Base-by-base conservation (phyloP, 2,797 vertebrate genomes). In the Artibeus lituratus region DNA sequence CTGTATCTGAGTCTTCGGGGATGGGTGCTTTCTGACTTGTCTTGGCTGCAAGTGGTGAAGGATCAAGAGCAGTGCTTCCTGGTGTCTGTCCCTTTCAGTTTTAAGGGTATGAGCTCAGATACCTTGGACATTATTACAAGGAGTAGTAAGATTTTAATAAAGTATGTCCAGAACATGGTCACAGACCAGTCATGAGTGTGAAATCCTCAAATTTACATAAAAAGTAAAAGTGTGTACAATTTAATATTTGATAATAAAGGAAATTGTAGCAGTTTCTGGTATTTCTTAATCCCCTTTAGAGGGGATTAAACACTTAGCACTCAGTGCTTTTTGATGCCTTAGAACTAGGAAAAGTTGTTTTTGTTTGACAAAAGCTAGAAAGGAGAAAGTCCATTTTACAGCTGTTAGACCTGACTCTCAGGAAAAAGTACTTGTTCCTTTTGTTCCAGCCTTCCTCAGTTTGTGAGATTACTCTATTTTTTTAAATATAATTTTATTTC, bases 401-500 rank as follows among this genome's bases (percentile, higher is more conserved):
- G 96, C 91, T 96, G 49, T 92, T 95, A 91, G 55, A 78, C 51
- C 90, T 91, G 96, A 87, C 77, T 96, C 95, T 98, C 97, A 97
- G 97, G 97, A 97, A 95, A 96, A 94, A 96, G 57, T 86, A 80
- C 87, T 85, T 95, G 91, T 94, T 97, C 96, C 94, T 93, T 96
- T 90, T 94, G 91, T 95, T 96, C 95, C 96, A 85, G 78, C 95
- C 96, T 95, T 95, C 85, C 77, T 97, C 93, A 77, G 93, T 98
- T 92, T 96, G 94, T 97, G 96, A 96, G 94, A 97, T 97, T 96
- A 91, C 82, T 98, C 96, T 98, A 97, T 98, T 97, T 98, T 98
- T 98, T 97, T 97, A 97, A 97, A 95, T 86, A 97, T 94, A 96
- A 97, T 97, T 97, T 98, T 97, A 97, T 97, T 97, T 97, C 97